phyloP scores from a whole-genome alignment of 2,797 vertebrate genomes.

The Acipenser oxyrinchus region DNA sequence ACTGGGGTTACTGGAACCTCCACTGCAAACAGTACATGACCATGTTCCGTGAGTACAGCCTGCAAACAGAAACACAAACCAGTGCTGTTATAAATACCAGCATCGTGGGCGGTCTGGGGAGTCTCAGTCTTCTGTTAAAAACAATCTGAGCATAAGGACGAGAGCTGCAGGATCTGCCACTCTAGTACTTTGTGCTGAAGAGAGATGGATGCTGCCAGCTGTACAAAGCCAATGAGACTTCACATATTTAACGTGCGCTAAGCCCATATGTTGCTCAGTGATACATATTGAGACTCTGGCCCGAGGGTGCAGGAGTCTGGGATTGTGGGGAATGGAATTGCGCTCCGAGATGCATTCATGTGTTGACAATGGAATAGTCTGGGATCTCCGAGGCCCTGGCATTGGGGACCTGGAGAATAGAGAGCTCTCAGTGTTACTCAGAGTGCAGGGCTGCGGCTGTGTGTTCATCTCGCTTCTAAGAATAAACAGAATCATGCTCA shows the following conservation, averaged over 20 bases:
- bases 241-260: too few relatives aligned
- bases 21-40: constrained; percentile 93
- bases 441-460: too few relatives aligned
- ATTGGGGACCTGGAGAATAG: not conserved
- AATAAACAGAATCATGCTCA: not conserved
- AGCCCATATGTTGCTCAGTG: too few relatives aligned
- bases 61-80: not conserved
- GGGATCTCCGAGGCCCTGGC: not conserved
- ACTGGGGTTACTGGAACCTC: constrained; percentile 98
- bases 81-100: not conserved
- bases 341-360: not conserved
- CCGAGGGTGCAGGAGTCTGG: not conserved
- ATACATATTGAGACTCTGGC: too few relatives aligned
- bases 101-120: constrained; percentile 4
- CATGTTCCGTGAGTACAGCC: constrained; percentile 86
- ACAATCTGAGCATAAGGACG: too few relatives aligned
- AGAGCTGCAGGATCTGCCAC: too few relatives aligned
- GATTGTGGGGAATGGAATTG: not conserved
- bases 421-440: not conserved
- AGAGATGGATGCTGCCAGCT: too few relatives aligned
- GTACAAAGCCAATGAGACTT: too few relatives aligned
- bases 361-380: not conserved
- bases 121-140: not conserved
- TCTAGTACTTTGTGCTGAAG: too few relatives aligned
- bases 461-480: too few relatives aligned